Evolutionary conservation across 2,888 invertebrate genomes (phyloP).

Genomic region (Diarsia dahlii): DNA sequence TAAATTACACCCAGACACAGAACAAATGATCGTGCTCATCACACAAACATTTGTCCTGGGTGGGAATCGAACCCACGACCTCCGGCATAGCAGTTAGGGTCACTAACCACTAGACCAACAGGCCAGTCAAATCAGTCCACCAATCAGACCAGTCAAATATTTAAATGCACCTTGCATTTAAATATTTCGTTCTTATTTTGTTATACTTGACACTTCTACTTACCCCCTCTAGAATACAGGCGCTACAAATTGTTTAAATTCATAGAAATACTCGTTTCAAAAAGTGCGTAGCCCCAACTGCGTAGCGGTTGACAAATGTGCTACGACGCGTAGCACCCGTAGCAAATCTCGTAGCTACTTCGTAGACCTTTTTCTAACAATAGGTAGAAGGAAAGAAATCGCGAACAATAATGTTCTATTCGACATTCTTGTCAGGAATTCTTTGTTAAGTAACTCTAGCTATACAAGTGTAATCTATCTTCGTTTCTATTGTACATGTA

Average conservation of each 20-base stretch:
- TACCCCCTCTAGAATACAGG: background rate
- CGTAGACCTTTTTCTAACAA: constrained; percentile 44
- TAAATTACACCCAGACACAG: too few species aligned
- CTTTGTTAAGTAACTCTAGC: constrained; percentile 29
- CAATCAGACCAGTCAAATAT: too few species aligned
- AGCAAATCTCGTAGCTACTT: constrained; percentile 36
- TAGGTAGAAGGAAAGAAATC: constrained; percentile 18
- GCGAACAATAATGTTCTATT: constrained; percentile 44
- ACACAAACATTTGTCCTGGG: too few species aligned
- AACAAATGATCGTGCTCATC: too few species aligned
- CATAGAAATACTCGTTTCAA: background rate
- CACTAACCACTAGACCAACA: too few species aligned
- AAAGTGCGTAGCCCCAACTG: constrained; percentile 10
- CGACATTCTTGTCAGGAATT: constrained; percentile 10
- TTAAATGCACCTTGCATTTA: too few species aligned
- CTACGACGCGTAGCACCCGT: constrained; percentile 45
- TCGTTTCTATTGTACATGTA: constrained; percentile 12
- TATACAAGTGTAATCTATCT: constrained; percentile 44
- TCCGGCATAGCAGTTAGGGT: too few species aligned
- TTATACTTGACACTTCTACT: too few species aligned
- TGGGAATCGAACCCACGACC: too few species aligned
- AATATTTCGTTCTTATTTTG: background rate
- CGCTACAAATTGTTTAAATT: background rate
- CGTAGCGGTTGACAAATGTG: constrained; percentile 24
- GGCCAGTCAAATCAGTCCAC: too few species aligned